Base-by-base conservation (phyloP, 2,888 invertebrate species). In the Odontomyia ornata region DNA sequence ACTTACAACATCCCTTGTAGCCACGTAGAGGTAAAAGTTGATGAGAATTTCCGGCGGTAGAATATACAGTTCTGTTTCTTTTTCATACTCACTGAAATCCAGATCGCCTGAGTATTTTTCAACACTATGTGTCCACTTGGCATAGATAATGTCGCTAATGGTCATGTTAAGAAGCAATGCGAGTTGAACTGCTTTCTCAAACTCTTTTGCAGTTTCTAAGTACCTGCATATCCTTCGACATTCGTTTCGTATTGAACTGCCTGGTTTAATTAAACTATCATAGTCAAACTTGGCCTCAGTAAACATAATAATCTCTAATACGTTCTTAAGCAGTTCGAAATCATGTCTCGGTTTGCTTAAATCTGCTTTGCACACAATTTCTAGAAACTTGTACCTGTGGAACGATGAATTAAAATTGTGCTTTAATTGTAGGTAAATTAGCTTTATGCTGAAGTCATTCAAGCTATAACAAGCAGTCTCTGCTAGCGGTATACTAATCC, bases 381-480 rank as follows among this genome's bases (percentile, higher is more conserved):
- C 87, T 1, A 94, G 84, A 79, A 93, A 90, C 80, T 90, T 88
- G 43, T 90, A 88, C 83, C 92, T 92, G 81, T 91, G 89, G 80
- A 88, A 88, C 0, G 89, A 88, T 73, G 92, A 93, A 52, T 88
- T 88, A 80, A 93, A 91, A 80, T 90, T 89, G 78, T 89, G 85
- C 75, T 89, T 89, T 0, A 94, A 83, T 1, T 91, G 89, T 0
- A 89, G 87, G 77, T 91, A 88, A n/a, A 92, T 86, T 28, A 93
- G 85, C 9, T 89, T 88, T 23, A 91, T 88, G 0, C 91, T 87
- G 4, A 89, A 88, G 13, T 84, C 85, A 82, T 89, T 88, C 21
- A 91, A 82, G 88, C 90, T 83, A 80, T 89, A 89, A 4, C 85
- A 86, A 7, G 88, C 81, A 23, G 30, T 4, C 4, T 69, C 57